Evolutionary conservation across 1,140 invertebrate genomes (phyloP).

Genomic region (Drosophila busckii): DNA sequence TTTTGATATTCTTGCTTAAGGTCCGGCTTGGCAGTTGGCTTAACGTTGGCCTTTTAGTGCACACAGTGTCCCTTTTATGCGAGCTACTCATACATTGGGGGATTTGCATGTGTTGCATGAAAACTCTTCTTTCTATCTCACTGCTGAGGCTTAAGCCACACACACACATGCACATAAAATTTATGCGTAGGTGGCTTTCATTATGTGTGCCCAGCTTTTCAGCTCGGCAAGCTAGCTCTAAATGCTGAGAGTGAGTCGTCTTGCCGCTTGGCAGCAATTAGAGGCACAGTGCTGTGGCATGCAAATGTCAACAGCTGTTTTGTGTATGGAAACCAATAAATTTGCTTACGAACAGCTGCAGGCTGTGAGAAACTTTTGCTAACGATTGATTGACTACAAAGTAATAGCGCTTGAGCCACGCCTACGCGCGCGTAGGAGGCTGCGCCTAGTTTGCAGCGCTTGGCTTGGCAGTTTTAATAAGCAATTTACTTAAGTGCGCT

Average conservation of each 20-base stretch:
- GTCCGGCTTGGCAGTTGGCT: slow-evolving; percentile 54
- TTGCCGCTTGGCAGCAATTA: slow-evolving; percentile 34
- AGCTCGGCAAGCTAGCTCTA: slow-evolving; percentile 6
- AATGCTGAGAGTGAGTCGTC: slow-evolving; percentile 25
- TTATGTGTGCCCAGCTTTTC: slow-evolving; percentile 12
- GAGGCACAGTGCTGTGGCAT: slow-evolving; percentile 21
- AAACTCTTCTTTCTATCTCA: too few relatives aligned
- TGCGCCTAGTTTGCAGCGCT: slow-evolving; percentile 21
- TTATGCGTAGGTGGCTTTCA: slow-evolving; percentile 64
- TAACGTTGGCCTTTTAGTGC: slow-evolving; percentile 48
- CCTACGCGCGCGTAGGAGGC: slow-evolving; percentile 7
- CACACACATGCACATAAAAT: too few relatives aligned
- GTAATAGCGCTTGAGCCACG: slow-evolving; percentile 9
- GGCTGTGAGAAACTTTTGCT: slow-evolving; percentile 40
- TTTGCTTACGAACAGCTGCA: slow-evolving; percentile 56
- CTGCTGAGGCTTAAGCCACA: slow-evolving; percentile 66
- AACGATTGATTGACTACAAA: slow-evolving; percentile 59
- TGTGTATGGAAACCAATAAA: slow-evolving; percentile 58
- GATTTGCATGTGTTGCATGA: slow-evolving; percentile 69
- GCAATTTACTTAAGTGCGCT: slow-evolving; percentile 72
- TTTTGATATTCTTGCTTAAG: slow-evolving; percentile 23
- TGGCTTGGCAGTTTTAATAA: slow-evolving; percentile 62
- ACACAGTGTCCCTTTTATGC: slow-evolving; percentile 57
- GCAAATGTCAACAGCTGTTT: slow-evolving; percentile 30
- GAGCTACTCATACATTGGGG: slow-evolving; percentile 61